Percentiles rank a stretch among this genome's conserved stretches.
Evolutionary conservation across 2,113 vertebrate species (phyloP).

Genomic region (Gadus chalcogrammus): DNA sequence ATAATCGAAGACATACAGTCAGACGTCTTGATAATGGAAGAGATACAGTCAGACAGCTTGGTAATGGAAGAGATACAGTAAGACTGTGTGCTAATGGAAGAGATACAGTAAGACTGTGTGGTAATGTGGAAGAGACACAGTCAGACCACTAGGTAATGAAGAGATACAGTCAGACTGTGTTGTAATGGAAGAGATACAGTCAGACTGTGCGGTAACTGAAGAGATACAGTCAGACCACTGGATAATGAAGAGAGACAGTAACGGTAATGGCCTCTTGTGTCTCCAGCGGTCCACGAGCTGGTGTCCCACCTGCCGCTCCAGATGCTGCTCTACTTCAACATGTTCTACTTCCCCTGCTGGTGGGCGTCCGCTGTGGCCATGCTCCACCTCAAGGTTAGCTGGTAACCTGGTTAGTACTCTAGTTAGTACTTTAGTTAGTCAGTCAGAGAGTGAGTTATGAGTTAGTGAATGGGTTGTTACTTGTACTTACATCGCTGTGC

Average conservation of each 20-base stretch:
- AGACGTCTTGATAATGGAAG: background rate
- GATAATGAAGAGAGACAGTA: background rate
- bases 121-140: no score
- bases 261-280: background rate
- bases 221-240: no score
- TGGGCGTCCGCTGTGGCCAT: constrained; percentile 77
- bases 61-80: background rate
- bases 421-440: no score
- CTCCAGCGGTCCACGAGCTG: constrained; percentile 61
- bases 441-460: no score
- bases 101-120: background rate
- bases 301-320: constrained; percentile 82
- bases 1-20: background rate
- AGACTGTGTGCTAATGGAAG: background rate
- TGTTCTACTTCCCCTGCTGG: constrained; percentile 80
- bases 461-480: no score
- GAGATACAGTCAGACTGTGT: background rate
- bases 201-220: no score
- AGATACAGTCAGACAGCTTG: background rate
- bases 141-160: background rate
- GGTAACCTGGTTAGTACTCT: no score
- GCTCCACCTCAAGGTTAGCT: constrained; percentile 74
- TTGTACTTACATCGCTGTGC: no score
- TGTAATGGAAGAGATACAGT: background rate
- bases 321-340: constrained; percentile 84